Evolutionary conservation across 2,113 vertebrate genomes (phyloP).

Genomic region (Otus sunia): DNA sequence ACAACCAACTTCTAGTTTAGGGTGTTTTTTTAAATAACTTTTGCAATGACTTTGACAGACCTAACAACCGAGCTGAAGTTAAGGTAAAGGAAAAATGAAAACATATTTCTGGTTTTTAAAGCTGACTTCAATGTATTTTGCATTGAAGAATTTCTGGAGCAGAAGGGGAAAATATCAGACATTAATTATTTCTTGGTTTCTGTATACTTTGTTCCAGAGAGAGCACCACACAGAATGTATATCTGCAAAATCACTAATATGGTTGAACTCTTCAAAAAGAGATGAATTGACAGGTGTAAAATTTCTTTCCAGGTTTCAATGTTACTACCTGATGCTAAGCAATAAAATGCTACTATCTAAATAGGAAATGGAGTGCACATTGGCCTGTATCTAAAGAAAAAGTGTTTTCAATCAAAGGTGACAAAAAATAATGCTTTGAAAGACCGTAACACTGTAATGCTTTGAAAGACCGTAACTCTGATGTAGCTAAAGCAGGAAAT

Average conservation of each 20-base stretch:
- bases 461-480: neutral
- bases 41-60: neutral
- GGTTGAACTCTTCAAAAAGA: neutral
- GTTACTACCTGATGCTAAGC: neutral
- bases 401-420: neutral
- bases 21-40: neutral
- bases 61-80: neutral
- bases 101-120: neutral
- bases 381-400: neutral
- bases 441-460: neutral
- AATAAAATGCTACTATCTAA: neutral
- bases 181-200: neutral
- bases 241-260: neutral
- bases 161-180: neutral
- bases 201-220: neutral
- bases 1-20: neutral
- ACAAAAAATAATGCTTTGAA: neutral
- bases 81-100: neutral
- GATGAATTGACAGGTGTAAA: neutral
- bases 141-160: neutral
- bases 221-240: neutral
- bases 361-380: neutral
- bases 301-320: neutral
- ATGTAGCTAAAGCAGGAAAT: neutral
- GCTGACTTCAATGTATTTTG: neutral